Percentiles rank a stretch among this genome's conserved stretches.
Evolutionary conservation across 2,888 invertebrate species (phyloP).

Genomic region (Ceramica pisi): DNA sequence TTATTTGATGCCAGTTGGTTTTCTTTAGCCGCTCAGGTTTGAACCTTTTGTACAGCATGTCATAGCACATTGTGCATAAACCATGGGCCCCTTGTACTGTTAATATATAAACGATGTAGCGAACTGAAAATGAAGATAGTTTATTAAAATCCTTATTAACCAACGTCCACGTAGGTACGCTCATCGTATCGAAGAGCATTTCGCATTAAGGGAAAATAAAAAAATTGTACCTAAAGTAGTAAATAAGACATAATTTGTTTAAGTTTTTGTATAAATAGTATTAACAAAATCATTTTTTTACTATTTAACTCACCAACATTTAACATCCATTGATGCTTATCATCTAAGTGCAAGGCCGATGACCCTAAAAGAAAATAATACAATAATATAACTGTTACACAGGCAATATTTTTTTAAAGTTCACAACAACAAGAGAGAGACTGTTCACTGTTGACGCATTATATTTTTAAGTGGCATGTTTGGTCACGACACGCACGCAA

Average conservation of each 20-base stretch:
- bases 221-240: too few relatives aligned
- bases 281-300: neutral
- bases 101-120: slow-evolving; percentile 47
- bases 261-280: too few relatives aligned
- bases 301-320: slow-evolving; percentile 67
- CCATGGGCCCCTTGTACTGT: slow-evolving; percentile 37
- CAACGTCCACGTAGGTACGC: too few relatives aligned
- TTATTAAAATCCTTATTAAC: neutral
- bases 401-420: neutral
- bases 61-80: slow-evolving; percentile 56
- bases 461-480: slow-evolving; percentile 24
- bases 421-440: neutral
- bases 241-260: too few relatives aligned
- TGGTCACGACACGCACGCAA: neutral
- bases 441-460: slow-evolving; percentile 5
- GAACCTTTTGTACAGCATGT: slow-evolving; percentile 44
- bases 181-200: too few relatives aligned
- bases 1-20: slow-evolving; percentile 57
- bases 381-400: neutral
- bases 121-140: slow-evolving; percentile 42
- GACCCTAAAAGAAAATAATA: slow-evolving; percentile 67
- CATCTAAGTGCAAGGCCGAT: slow-evolving; percentile 60
- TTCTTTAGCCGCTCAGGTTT: slow-evolving; percentile 44
- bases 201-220: too few relatives aligned
- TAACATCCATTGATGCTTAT: slow-evolving; percentile 66